Evolutionary conservation across 2,113 vertebrate genomes (phyloP), one percentile per base, ranked within the genome.

Genomic region (Halichoerus grypus): DNA sequence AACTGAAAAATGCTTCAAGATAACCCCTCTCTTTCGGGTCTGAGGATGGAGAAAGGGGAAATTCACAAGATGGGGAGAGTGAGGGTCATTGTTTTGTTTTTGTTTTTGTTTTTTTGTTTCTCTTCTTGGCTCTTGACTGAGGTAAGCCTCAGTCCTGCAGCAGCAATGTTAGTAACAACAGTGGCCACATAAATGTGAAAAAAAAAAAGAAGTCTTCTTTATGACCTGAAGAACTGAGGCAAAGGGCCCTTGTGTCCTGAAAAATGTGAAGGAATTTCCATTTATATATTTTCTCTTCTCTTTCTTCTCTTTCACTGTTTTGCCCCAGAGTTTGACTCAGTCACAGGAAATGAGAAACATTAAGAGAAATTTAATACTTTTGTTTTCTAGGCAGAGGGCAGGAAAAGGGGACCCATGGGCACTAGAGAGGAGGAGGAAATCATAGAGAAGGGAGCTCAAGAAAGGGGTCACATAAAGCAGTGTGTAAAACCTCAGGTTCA

Each of bases 121-220:
- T 46, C 16, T 49, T 69, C 21, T 31, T n/a, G 42, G 5, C 11
- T 76, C 39, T 39, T 21, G 16, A 22, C 42, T 55, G 46, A 28
- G 2, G 0, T 79, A 2, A 84, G 36, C 4, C 49, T 67, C 31
- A 0, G 0, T 61, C 6, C 12, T n/a, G 11, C 13, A 33, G 42
- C 16, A n/a, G 55, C 24, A 63, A 19, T 3, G 12, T 19, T 0
- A 11, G 24, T 0, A 59, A 11, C 3, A 21, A 13, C 28, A 24
- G 15, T 24, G 49, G 21, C 16, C 19, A 61, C 26, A 55, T 0
- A 13, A 15, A 31, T 7, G 59, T 28, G 1, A 22, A 13, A 22
- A 11, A 57, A 10, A 7, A 13, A 39, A 42, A 6, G 7, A n/a
- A 42, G 9, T 26, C 4, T 51, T 69, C 26, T 69, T 53, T 9